A percentile compares a stretch with the other conserved stretches of the same genome.
phyloP scores from a whole-genome alignment of 1,140 invertebrate genomes.

The Caerostris darwini region DNA sequence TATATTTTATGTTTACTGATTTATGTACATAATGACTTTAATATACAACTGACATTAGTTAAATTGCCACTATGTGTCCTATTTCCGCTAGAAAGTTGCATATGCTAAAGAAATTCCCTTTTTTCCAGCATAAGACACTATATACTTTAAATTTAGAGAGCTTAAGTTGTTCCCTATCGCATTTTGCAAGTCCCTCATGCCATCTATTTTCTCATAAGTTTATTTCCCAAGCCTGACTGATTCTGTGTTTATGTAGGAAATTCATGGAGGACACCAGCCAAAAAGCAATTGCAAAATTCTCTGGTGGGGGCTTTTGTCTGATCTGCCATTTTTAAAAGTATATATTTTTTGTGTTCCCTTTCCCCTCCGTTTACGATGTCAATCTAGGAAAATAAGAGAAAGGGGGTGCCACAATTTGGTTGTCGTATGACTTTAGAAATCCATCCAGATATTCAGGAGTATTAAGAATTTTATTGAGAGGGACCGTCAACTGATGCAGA shows the following conservation, averaged over 20 bases:
- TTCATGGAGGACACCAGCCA: neutral
- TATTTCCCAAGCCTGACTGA: neutral
- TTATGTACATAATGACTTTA: too few relatives aligned
- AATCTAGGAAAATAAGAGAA: slow-evolving; percentile 18
- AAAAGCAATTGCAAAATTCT: neutral
- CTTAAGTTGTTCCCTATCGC: neutral
- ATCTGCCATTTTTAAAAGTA: slow-evolving; percentile 23
- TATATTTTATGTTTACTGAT: too few relatives aligned
- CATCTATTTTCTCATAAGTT: slow-evolving; percentile 7
- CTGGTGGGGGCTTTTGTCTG: neutral
- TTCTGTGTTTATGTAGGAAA: neutral
- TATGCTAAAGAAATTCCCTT: neutral
- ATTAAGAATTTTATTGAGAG: slow-evolving; percentile 22
- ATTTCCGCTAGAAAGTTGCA: too few relatives aligned
- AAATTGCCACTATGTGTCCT: too few relatives aligned
- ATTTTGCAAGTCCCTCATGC: neutral
- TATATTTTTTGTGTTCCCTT: neutral
- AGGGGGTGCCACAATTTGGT: slow-evolving; percentile 25
- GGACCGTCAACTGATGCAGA: neutral
- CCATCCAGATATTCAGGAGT: slow-evolving; percentile 28
- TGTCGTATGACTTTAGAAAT: slow-evolving; percentile 1
- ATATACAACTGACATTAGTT: too few relatives aligned
- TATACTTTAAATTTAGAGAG: neutral
- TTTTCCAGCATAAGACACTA: neutral
- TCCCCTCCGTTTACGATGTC: slow-evolving; percentile 50